Percentiles rank a stretch among this genome's conserved stretches.
These are phyloP conservation scores for Thunnus albacares DNA, from an alignment of 2,797 vertebrate species.

Conservation along the genomic window DNA sequence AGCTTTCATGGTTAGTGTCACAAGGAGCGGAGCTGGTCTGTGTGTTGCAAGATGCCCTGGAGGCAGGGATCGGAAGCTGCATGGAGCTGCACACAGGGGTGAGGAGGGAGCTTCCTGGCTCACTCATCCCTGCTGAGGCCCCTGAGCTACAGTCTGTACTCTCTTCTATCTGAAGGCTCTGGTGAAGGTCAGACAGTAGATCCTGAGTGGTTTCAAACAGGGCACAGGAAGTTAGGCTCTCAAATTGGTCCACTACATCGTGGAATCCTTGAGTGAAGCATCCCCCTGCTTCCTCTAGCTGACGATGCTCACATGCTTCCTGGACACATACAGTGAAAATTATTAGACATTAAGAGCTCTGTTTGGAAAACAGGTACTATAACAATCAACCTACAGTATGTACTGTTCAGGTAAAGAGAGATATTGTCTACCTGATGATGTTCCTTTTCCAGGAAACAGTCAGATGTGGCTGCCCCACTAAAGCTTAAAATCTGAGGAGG, in stretches of 20 bases:
- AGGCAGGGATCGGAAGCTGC: conserved; percentile 31
- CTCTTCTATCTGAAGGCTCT: conserved; percentile 24
- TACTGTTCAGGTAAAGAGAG: neutral
- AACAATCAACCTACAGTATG: neutral
- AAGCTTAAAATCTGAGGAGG: conserved; percentile 22
- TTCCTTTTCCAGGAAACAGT: conserved; percentile 46
- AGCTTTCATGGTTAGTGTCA: conserved; percentile 15
- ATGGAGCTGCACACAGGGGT: conserved; percentile 7
- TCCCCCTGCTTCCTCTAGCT: conserved; percentile 29
- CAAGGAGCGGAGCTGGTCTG: conserved; percentile 33
- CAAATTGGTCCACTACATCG: too few species aligned
- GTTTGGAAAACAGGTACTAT: neutral
- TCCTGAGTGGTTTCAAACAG: conserved; percentile 41
- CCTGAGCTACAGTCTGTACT: neutral
- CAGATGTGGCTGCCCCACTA: conserved; percentile 12
- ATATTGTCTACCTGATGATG: conserved; percentile 54
- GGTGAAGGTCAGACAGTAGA: conserved; percentile 47
- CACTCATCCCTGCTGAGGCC: conserved; percentile 5
- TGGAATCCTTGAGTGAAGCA: conserved; percentile 12
- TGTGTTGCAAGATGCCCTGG: neutral
- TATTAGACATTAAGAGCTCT: neutral
- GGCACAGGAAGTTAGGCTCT: conserved; percentile 22
- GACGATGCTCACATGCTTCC: conserved; percentile 28
- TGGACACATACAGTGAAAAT: conserved; percentile 38
- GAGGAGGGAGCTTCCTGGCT: conserved; percentile 18